Evolutionary conservation across 1,140 invertebrate species (phyloP).

Genomic region (Drosophila pectinifera): DNA sequence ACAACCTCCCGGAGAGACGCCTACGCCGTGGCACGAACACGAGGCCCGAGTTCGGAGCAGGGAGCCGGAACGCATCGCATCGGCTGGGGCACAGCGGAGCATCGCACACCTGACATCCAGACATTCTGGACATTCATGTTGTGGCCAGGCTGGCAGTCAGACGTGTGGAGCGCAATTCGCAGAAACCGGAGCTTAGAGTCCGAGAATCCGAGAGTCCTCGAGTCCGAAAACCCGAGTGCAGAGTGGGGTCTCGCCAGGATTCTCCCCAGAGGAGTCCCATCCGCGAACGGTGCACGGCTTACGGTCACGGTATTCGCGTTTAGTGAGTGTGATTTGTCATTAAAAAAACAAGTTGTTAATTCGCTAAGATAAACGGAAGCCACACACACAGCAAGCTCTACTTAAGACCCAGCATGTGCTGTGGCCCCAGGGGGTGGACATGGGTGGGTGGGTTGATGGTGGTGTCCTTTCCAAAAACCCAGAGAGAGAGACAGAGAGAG

Average conservation of each 20-base stretch:
- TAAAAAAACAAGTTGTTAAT: slow-evolving; percentile 1
- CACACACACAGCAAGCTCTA: slow-evolving; percentile 10
- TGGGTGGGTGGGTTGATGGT: slow-evolving; percentile 16
- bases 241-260: slow-evolving; percentile 24
- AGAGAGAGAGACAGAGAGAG: slow-evolving; percentile 6
- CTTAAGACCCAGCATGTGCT: slow-evolving; percentile 41
- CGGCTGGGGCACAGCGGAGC: slow-evolving; percentile 9
- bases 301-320: background rate
- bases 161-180: slow-evolving; percentile 68
- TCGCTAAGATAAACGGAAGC: slow-evolving; percentile 17
- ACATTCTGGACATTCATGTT: slow-evolving; percentile 82
- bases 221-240: slow-evolving; percentile 50
- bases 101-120: slow-evolving; percentile 81
- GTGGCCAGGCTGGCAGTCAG: slow-evolving; percentile 80
- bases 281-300: slow-evolving; percentile 12
- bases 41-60: slow-evolving; percentile 32
- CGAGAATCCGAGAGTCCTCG: slow-evolving; percentile 13
- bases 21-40: slow-evolving; percentile 38
- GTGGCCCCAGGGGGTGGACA: slow-evolving; percentile 30
- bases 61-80: slow-evolving; percentile 65
- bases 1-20: slow-evolving; percentile 25
- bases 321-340: slow-evolving; percentile 5
- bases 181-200: background rate
- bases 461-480: slow-evolving; percentile 22
- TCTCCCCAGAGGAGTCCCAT: slow-evolving; percentile 3